phyloP scores from a whole-genome alignment of 2,888 invertebrate species.

The Scrobipalpa costella region DNA sequence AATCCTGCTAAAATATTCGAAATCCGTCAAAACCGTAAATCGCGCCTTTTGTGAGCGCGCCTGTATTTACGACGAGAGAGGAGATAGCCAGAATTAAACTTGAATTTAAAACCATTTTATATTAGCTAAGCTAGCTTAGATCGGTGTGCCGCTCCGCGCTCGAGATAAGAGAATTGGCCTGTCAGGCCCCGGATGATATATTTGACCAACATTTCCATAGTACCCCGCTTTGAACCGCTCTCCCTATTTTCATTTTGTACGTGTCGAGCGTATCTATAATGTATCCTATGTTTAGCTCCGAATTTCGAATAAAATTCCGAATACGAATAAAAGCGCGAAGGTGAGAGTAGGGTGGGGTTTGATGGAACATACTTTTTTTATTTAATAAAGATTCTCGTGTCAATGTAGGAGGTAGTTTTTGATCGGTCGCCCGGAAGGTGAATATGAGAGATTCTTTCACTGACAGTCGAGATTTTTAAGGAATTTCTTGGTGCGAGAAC shows the following conservation, averaged over 20 bases:
- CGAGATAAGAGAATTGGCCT: constrained; percentile 94
- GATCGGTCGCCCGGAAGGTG: constrained; percentile 39
- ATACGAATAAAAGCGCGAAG: constrained; percentile 64
- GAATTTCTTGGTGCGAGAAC: background rate
- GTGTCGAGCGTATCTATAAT: constrained; percentile 79
- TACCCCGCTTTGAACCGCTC: constrained; percentile 55
- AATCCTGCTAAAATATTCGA: constrained; percentile 69
- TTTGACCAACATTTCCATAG: constrained; percentile 94
- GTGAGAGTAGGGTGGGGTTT: constrained; percentile 53
- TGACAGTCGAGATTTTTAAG: background rate
- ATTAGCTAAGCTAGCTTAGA: constrained; percentile 82
- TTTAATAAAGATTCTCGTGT: constrained; percentile 53
- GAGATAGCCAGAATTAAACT: constrained; percentile 80
- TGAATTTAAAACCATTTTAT: constrained; percentile 82
- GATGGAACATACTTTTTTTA: constrained; percentile 14
- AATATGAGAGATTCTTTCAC: constrained; percentile 2
- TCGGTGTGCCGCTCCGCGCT: constrained; percentile 80
- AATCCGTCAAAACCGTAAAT: constrained; percentile 79
- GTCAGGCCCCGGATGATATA: constrained; percentile 94
- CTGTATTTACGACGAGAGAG: constrained; percentile 66
- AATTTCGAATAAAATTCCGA: constrained; percentile 13
- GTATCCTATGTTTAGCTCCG: constrained; percentile 69
- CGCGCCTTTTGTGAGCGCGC: constrained; percentile 72
- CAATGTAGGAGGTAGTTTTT: constrained; percentile 51
- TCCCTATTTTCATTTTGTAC: constrained; percentile 81